Percentiles rank a stretch among this genome's conserved stretches.
These are phyloP conservation scores for Ornithorhynchus anatinus DNA, from an alignment of 2,113 vertebrate species.

Conservation along the genomic window DNA sequence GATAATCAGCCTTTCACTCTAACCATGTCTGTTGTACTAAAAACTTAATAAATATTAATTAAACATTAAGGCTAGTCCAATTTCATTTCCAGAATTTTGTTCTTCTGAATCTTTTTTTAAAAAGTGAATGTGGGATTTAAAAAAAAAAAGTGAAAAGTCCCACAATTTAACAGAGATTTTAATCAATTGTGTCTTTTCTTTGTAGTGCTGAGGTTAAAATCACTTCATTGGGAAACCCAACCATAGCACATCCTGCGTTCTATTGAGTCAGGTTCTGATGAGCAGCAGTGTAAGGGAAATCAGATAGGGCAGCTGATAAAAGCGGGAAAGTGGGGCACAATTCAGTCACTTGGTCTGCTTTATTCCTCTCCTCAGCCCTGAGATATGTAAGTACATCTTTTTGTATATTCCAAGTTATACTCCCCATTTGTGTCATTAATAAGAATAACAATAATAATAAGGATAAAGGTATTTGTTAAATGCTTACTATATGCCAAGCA, in stretches of 20 bases:
- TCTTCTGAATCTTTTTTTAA: constrained; percentile 19
- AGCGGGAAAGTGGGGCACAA: not conserved
- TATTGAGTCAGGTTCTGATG: not conserved
- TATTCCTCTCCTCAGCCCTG: too few species aligned
- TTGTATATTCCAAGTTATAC: too few species aligned
- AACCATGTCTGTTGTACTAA: constrained; percentile 44
- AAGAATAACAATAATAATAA: too few species aligned
- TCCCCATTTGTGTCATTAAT: too few species aligned
- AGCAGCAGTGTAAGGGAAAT: not conserved
- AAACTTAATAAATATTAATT: constrained; percentile 67
- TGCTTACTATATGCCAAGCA: too few species aligned
- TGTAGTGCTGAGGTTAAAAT: constrained; percentile 40
- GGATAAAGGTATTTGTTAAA: too few species aligned
- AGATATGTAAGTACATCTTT: too few species aligned
- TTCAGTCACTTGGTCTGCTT: not conserved
- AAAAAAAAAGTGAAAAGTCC: constrained; percentile 8
- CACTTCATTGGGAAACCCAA: constrained; percentile 13
- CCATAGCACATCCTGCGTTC: constrained; percentile 1
- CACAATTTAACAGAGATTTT: constrained; percentile 20
- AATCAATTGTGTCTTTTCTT: constrained; percentile 46
- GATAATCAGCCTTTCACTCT: constrained; percentile 44
- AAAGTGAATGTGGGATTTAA: constrained; percentile 9
- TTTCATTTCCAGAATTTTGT: constrained; percentile 34
- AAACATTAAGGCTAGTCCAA: constrained; percentile 25
- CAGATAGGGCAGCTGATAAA: not conserved